Percentiles rank a stretch among this genome's conserved stretches.
Evolutionary conservation across 2,888 invertebrate genomes (phyloP).

Genomic region (Drosophila anomelani): DNA sequence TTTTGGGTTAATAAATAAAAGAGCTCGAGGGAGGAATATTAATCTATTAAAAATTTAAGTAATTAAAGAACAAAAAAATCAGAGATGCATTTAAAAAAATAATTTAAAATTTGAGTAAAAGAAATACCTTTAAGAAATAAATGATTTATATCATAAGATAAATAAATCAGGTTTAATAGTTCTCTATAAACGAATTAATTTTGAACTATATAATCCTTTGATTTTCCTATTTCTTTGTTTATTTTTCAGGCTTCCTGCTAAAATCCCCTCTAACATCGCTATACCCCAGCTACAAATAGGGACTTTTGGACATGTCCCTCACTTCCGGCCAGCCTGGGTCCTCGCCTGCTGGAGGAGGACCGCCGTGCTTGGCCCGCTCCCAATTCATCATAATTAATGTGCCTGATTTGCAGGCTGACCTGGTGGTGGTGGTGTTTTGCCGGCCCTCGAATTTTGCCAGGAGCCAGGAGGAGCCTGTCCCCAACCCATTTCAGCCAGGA

Average conservation of each 20-base stretch:
- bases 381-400: conserved; percentile 73
- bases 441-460: conserved; percentile 13
- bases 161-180: too few species aligned
- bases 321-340: not conserved
- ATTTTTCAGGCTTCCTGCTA: too few species aligned
- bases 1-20: not conserved
- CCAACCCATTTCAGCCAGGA: not conserved
- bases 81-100: not conserved
- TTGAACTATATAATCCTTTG: not conserved
- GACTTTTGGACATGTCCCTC: not conserved
- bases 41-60: not conserved
- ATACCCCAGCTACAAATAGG: not conserved
- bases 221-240: too few species aligned
- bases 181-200: too few species aligned
- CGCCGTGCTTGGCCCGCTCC: not conserved
- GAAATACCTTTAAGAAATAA: too few species aligned
- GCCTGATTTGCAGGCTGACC: conserved; percentile 63
- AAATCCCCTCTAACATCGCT: not conserved
- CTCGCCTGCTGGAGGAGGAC: not conserved
- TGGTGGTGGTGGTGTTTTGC: conserved; percentile 18
- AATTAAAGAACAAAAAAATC: not conserved
- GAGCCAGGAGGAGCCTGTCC: not conserved
- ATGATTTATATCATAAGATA: too few species aligned
- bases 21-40: too few species aligned
- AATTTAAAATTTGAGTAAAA: too few species aligned